These are phyloP conservation scores for Elanoides forficatus DNA, from an alignment of 2,113 vertebrate genomes.

Conservation along the genomic window DNA sequence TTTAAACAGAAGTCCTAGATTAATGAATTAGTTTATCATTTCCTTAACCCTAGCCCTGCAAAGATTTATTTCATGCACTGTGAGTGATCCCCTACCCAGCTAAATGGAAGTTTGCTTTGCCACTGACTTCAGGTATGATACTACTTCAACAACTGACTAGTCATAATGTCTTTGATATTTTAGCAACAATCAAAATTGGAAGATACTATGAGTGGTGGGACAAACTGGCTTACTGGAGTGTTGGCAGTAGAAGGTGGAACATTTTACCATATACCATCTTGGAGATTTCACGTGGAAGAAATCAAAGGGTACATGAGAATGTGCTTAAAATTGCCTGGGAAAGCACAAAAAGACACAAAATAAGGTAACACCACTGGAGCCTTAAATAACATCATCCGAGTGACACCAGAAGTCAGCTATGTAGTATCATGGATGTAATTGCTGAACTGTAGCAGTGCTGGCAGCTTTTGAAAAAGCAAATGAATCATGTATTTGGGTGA, in stretches of 20 bases:
- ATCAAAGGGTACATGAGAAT: background rate
- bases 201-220: background rate
- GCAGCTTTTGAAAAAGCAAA: background rate
- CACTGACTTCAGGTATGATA: background rate
- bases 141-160: background rate
- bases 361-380: background rate
- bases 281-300: background rate
- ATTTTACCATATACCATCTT: background rate
- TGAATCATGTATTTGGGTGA: background rate
- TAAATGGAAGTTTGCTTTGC: background rate
- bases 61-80: background rate
- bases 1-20: background rate
- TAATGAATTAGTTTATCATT: background rate
- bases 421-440: background rate
- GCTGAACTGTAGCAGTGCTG: background rate
- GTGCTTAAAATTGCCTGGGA: constrained; percentile 22
- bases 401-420: constrained; percentile 3
- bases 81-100: background rate
- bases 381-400: background rate
- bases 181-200: background rate
- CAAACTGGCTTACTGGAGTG: background rate
- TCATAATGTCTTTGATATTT: background rate
- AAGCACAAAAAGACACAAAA: background rate
- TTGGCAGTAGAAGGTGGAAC: background rate
- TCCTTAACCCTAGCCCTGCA: background rate